Conservation (phyloP, 1,140 invertebrate species). For the Lordiphosa collinella region DNA sequence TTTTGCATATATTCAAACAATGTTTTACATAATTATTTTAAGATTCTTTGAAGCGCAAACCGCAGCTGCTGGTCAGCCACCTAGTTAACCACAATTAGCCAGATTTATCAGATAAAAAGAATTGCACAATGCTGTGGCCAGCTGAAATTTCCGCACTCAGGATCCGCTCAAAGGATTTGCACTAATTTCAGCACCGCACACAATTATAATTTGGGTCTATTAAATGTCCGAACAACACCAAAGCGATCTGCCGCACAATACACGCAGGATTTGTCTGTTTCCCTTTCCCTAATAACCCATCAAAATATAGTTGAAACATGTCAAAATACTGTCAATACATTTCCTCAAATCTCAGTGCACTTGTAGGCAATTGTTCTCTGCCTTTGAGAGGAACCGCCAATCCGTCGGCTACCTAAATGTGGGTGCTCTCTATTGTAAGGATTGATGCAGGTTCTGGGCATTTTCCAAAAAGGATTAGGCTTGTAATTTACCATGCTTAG, state of each 20-base stretch:
- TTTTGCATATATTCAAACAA: too few relatives aligned
- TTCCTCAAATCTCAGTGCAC: slow-evolving; percentile 36
- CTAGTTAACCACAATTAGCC: too few relatives aligned
- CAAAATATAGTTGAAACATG: slow-evolving; percentile 54
- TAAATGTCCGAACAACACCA: neutral
- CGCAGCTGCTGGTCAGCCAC: too few relatives aligned
- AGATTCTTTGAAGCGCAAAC: too few relatives aligned
- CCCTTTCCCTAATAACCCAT: slow-evolving; percentile 30
- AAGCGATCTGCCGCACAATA: neutral
- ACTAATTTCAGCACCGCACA: too few relatives aligned
- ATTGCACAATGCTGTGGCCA: too few relatives aligned
- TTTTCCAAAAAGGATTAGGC: slow-evolving; percentile 50
- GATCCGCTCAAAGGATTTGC: too few relatives aligned
- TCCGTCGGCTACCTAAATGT: slow-evolving; percentile 36
- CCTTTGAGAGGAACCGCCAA: slow-evolving; percentile 54
- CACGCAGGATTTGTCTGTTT: slow-evolving; percentile 14
- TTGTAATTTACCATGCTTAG: slow-evolving; percentile 61
- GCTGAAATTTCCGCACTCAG: too few relatives aligned
- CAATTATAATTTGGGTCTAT: too few relatives aligned
- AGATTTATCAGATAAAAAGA: too few relatives aligned
- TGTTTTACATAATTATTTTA: too few relatives aligned
- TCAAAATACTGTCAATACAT: slow-evolving; percentile 66
- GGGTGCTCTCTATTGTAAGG: too few relatives aligned
- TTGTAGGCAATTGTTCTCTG: slow-evolving; percentile 51
- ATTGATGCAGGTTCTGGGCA: slow-evolving; percentile 3